phyloP scores from a whole-genome alignment of 1,140 invertebrate genomes.

The Subanguina moxae region DNA sequence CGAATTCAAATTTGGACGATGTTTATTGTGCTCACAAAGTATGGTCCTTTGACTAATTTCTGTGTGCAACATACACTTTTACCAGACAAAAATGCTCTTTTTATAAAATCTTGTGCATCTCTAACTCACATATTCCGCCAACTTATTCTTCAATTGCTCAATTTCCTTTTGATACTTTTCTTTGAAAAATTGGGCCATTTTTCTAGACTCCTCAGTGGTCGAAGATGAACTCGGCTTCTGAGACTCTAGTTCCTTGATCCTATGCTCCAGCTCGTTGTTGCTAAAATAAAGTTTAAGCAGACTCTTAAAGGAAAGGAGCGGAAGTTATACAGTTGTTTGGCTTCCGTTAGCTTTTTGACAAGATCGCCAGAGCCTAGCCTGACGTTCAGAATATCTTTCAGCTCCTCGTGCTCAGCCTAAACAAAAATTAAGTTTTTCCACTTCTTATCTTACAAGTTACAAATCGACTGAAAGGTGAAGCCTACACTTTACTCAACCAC shows the following conservation, averaged over 20 bases:
- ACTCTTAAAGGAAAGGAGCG: too few relatives aligned
- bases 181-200: conserved; percentile 27
- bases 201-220: conserved; percentile 13
- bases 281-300: not conserved
- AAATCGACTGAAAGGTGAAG: too few relatives aligned
- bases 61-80: too few relatives aligned
- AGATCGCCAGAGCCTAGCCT: not conserved
- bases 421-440: too few relatives aligned
- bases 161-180: conserved; percentile 25
- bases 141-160: conserved; percentile 14
- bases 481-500: too few relatives aligned
- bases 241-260: conserved; percentile 11
- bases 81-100: conserved; percentile 1
- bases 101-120: too few relatives aligned
- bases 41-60: too few relatives aligned
- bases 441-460: too few relatives aligned
- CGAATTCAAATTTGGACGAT: too few relatives aligned
- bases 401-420: conserved; percentile 17
- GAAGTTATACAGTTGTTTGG: not conserved
- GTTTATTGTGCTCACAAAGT: too few relatives aligned
- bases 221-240: conserved; percentile 3
- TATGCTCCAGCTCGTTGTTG: conserved; percentile 16
- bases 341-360: not conserved
- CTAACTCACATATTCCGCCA: conserved; percentile 21
- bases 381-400: conserved; percentile 10